phyloP scores from a whole-genome alignment of 2,888 invertebrate species.

The Ophioninae sp. region DNA sequence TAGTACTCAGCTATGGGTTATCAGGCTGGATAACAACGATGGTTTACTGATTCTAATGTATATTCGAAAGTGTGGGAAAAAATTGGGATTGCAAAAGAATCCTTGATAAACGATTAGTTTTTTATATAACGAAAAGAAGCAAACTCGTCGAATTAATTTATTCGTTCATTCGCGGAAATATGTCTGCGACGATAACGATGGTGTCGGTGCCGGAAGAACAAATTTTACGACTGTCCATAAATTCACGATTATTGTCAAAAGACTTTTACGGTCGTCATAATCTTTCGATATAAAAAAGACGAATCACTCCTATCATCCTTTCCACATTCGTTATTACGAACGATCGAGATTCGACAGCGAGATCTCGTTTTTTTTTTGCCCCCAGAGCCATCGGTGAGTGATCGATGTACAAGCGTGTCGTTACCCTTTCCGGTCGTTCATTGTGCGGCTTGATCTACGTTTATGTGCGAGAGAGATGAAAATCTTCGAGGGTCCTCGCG shows the following conservation, averaged over 20 bases:
- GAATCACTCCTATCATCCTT: constrained; percentile 31
- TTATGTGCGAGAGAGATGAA: constrained; percentile 67
- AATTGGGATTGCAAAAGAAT: no score
- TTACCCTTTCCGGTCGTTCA: constrained; percentile 75
- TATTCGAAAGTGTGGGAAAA: no score
- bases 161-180: background rate
- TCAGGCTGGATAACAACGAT: no score
- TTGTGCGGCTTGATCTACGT: constrained; percentile 76
- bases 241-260: constrained; percentile 30
- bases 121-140: no score
- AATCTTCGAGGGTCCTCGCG: constrained; percentile 51
- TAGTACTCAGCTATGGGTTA: no score
- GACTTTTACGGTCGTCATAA: constrained; percentile 16
- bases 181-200: background rate
- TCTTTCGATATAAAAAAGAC: constrained; percentile 29
- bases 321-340: constrained; percentile 41
- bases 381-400: constrained; percentile 64
- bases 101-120: no score
- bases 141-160: no score
- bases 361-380: constrained; percentile 20
- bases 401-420: constrained; percentile 73
- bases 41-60: no score
- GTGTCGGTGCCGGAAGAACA: background rate
- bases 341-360: constrained; percentile 37
- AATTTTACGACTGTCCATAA: constrained; percentile 24